phyloP scores from a whole-genome alignment of 2,888 invertebrate species.

The Noctua janthe region DNA sequence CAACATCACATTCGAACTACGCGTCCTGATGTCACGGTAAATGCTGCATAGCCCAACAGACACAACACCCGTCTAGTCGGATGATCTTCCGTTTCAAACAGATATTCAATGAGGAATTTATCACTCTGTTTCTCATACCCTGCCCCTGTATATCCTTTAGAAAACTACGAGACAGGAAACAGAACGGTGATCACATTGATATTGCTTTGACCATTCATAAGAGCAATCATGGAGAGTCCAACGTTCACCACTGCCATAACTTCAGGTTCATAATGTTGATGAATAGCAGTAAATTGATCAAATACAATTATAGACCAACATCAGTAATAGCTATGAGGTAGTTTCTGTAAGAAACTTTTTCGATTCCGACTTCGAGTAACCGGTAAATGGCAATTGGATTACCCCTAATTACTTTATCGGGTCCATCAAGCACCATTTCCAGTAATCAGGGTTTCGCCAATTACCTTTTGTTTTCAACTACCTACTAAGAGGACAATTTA shows the following conservation, averaged over 20 bases:
- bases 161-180: not conserved
- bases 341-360: constrained; percentile 38
- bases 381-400: constrained; percentile 37
- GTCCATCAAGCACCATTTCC: constrained; percentile 33
- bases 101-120: not conserved
- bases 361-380: constrained; percentile 20
- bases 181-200: not conserved
- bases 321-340: constrained; percentile 11
- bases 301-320: constrained; percentile 1
- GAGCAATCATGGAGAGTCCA: not conserved
- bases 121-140: not conserved
- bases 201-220: not conserved
- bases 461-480: constrained; percentile 4
- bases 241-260: not conserved
- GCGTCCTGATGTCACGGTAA: not conserved
- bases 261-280: not conserved
- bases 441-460: constrained; percentile 29
- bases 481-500: not conserved
- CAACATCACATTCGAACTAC: not conserved
- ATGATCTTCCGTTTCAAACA: not conserved
- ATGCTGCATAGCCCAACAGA: not conserved
- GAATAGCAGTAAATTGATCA: constrained; percentile 26
- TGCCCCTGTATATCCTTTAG: not conserved
- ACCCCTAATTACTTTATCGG: constrained; percentile 53
- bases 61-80: not conserved